Evolutionary conservation across 2,888 invertebrate species (phyloP).

Genomic region (Sisyra terminalis): DNA sequence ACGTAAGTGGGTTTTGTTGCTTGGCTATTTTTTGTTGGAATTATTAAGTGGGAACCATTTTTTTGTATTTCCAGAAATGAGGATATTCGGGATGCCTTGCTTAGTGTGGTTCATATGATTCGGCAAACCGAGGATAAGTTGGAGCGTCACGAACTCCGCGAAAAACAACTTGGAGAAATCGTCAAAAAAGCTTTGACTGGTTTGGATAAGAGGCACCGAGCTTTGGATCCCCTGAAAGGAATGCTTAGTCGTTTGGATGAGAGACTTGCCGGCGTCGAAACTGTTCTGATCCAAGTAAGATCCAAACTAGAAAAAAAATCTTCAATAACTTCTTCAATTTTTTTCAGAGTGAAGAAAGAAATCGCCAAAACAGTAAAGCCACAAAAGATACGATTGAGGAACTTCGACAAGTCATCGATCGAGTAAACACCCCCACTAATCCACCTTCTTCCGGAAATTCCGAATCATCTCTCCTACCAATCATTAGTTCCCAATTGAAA

Average conservation of each 20-base stretch:
- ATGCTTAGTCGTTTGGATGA: constrained; percentile 57
- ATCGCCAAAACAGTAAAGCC: too few relatives aligned
- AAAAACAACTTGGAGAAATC: constrained; percentile 61
- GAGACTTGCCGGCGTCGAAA: constrained; percentile 57
- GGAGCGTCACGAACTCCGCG: constrained; percentile 69
- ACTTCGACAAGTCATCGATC: too few relatives aligned
- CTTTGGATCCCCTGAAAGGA: constrained; percentile 50
- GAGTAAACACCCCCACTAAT: too few relatives aligned
- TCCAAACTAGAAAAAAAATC: neutral
- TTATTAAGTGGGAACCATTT: too few relatives aligned
- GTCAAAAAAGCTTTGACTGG: constrained; percentile 54
- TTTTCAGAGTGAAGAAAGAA: too few relatives aligned
- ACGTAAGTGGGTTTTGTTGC: too few relatives aligned
- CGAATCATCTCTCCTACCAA: too few relatives aligned
- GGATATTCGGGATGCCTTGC: constrained; percentile 61
- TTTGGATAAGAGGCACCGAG: constrained; percentile 55
- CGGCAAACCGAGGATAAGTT: constrained; percentile 65
- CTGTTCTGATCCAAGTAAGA: constrained; percentile 49
- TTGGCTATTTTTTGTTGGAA: too few relatives aligned
- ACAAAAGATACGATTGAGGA: too few relatives aligned
- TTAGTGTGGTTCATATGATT: constrained; percentile 66
- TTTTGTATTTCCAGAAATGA: constrained; percentile 46
- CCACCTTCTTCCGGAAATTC: too few relatives aligned
- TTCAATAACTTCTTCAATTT: too few relatives aligned
- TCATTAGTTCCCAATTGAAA: too few relatives aligned